Base-by-base conservation (phyloP, 1,140 invertebrate species). In the Drosophila tristis region DNA sequence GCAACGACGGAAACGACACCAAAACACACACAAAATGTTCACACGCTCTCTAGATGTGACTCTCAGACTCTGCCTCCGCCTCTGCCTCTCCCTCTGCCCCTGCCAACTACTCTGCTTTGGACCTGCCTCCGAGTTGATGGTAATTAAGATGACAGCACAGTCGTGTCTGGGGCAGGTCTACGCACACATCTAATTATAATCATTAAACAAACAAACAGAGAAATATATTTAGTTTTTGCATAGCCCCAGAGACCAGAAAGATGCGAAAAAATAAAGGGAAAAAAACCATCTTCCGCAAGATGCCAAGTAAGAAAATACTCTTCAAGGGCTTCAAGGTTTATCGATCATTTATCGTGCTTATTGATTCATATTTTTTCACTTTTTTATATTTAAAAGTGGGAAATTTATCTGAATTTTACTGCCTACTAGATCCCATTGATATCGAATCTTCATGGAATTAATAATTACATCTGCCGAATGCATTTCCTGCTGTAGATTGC, bases 121-220 rank as follows among this genome's bases (percentile, higher is more conserved):
- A 13, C 11, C 13, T 13, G 35, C 11, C 35, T 39, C 35, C 35
- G 64, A 70, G 51, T 58, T 68, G 50, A 51, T 59, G 66, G 62
- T 57, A 78, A 78, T 87, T 87, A 80, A 74, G 74, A 68, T 80
- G 35, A 13, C 35, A 13, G 9, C 35, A 3, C 0, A 13, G 11
- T 39, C 35, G 11, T 39, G 11, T 39, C 35, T 13, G 35, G 4
- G 80, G 76, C 65, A 78, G 58, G 65, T 75, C 74, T 44, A 86
- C 81, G 74, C 64, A 86, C 74, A 64, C 78, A 77, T 80, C 82
- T 84, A 85, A 84, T 85, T 84, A 85, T 85, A 80, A 84, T 72
- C 80, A 85, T 85, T 85, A 85, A 73, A 63, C 66, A 57, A 13
- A 57, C 74, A 78, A 82, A 82, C 45, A 75, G 15, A 49, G 65